These are phyloP conservation scores for Ostrea denselamellosa DNA, from an alignment of 1,140 invertebrate species.

Conservation along the genomic window DNA sequence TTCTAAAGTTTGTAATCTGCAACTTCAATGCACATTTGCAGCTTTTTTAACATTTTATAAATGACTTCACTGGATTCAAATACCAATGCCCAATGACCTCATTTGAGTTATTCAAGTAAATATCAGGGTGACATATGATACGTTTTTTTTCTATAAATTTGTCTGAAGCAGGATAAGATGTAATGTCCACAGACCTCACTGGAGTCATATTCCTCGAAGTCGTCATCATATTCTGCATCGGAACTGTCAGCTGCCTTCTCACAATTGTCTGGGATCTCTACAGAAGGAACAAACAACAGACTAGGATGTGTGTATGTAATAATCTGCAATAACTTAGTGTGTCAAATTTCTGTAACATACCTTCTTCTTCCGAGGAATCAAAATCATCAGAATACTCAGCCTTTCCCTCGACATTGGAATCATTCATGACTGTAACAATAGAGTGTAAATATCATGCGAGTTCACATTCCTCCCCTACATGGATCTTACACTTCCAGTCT, in stretches of 20 bases:
- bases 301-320: too few relatives aligned
- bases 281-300: not conserved
- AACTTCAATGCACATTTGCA: too few relatives aligned
- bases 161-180: too few relatives aligned
- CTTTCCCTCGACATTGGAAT: conserved; percentile 44
- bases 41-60: too few relatives aligned
- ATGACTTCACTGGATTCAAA: too few relatives aligned
- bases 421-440: not conserved
- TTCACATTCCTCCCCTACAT: not conserved
- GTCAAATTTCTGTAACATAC: not conserved
- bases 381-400: conserved; percentile 75
- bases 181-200: conserved; percentile 58
- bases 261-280: conserved; percentile 16
- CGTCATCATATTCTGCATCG: conserved; percentile 67
- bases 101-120: too few relatives aligned
- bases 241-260: conserved; percentile 34
- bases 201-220: conserved; percentile 72
- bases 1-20: too few relatives aligned
- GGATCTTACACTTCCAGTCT: not conserved
- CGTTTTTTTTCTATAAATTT: too few relatives aligned
- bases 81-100: too few relatives aligned
- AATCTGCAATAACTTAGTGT: too few relatives aligned
- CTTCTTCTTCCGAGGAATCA: conserved; percentile 69
- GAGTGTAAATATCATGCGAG: not conserved
- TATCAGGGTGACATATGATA: too few relatives aligned